Evolutionary conservation across 2,113 vertebrate species (phyloP), one percentile per base, ranked within the genome.

Genomic region (Ctenomys sociabilis): DNA sequence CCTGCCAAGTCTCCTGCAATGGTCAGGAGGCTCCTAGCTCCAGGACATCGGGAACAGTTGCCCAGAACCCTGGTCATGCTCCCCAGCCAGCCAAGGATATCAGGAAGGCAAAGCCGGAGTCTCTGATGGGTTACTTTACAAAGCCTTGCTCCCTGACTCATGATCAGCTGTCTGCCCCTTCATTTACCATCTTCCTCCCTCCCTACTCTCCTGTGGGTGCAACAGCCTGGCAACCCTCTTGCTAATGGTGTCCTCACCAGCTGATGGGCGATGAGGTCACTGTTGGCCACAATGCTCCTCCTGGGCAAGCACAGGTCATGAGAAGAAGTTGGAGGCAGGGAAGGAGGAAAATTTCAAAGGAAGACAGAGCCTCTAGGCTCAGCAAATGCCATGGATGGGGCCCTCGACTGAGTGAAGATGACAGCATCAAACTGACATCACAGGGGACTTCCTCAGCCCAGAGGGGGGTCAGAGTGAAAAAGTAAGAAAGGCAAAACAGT

Each of bases 1-100:
- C 68, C 24, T 88, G 95, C 87, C 97, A 95, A 73, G 45, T 30
- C 78, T 66, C 83, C 89, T 49, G n/a, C 70, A 78, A 37, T 13
- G 22, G 85, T 52, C 94, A 90, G 43, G 0, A 40, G 81, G 30
- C 0, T 32, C 68, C 86, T 37, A 3, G 52, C 43, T 88, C 80
- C 12, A 75, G 43, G 73, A 91, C 32, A 80, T 26, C 35, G 70
- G 63, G 64, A 32, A 5, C n/a, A 24, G 63, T 43, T 96, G 84
- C 49, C 80, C 84, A 78, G 61, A 10, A 26, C 61, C 61, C 61
- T 24, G 10, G 61, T 84, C 59, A 84, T 45, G 80, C 94, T 78
- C 17, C 64, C 86, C 91, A 93, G 84, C 64, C 21, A 26, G 93
- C 28, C 7, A 1, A 40, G 7, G 1, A 30, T 12, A 35, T 87